These are phyloP conservation scores for Trinectes maculatus DNA, from an alignment of 2,113 vertebrate genomes.

Conservation along the genomic window DNA sequence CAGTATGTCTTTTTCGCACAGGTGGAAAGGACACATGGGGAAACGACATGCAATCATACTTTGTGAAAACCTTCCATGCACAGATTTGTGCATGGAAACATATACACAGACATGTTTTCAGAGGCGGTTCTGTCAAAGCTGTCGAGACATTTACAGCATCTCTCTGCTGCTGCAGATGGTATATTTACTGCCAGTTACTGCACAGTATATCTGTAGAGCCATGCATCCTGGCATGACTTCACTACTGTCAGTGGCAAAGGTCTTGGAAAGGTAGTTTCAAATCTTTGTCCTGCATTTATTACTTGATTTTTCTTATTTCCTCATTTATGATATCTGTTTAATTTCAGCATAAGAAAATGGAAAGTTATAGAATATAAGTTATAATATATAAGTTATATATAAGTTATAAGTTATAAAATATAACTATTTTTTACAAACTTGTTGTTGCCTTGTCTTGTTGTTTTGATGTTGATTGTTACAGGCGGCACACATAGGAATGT, in stretches of 20 bases:
- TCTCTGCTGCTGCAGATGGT: conserved; percentile 13
- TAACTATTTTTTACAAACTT: too few species aligned
- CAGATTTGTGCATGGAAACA: conserved; percentile 21
- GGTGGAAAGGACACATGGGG: conserved; percentile 2
- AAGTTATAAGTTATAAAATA: too few species aligned
- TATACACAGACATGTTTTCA: conserved; percentile 13
- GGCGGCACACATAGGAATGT: too few species aligned
- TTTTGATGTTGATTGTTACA: too few species aligned
- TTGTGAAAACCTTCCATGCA: conserved; percentile 1
- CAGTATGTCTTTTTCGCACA: neutral
- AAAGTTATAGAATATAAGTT: too few species aligned
- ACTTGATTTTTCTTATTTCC: too few species aligned
- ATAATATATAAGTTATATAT: too few species aligned
- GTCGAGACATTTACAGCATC: conserved; percentile 3
- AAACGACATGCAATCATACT: too few species aligned
- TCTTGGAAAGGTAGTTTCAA: neutral
- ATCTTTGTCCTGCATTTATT: neutral
- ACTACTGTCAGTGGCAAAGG: neutral
- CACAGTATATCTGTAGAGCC: conserved; percentile 13
- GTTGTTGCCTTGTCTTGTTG: too few species aligned
- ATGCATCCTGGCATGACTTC: neutral
- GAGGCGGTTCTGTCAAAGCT: conserved; percentile 13
- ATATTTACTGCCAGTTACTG: conserved; percentile 24
- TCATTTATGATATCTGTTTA: too few species aligned
- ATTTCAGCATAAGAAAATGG: too few species aligned